These are phyloP conservation scores for Reinhardtius hippoglossoides DNA, from an alignment of 2,113 vertebrate species.

Conservation along the genomic window DNA sequence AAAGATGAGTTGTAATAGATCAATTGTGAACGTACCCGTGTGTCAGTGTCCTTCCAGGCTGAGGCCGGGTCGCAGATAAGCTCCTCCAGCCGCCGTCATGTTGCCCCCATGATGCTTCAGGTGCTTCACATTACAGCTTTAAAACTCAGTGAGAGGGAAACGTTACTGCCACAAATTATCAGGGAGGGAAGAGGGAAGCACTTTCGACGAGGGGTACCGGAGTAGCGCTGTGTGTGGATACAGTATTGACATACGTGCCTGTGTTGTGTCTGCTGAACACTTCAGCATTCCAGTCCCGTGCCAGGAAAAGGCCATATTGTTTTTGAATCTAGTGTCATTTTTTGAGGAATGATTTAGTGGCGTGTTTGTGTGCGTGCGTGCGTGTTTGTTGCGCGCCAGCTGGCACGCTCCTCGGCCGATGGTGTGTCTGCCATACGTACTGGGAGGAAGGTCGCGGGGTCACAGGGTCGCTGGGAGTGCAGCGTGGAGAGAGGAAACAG, in stretches of 20 bases:
- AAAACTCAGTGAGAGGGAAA: conserved; percentile 79
- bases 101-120: conserved; percentile 77
- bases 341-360: conserved; percentile 67
- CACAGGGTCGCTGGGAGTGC: conserved; percentile 77
- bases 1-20: background rate
- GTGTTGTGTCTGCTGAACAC: conserved; percentile 79
- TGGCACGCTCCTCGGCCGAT: conserved; percentile 63
- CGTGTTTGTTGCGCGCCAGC: conserved; percentile 51
- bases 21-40: conserved; percentile 24
- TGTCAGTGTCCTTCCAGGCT: conserved; percentile 3
- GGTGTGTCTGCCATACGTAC: conserved; percentile 73
- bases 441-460: conserved; percentile 69
- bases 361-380: conserved; percentile 33
- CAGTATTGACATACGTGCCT: conserved; percentile 77
- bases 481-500: conserved; percentile 80
- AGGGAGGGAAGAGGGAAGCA: conserved; percentile 26
- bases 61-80: background rate
- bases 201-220: conserved; percentile 19
- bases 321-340: conserved; percentile 78
- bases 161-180: conserved; percentile 81
- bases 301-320: conserved; percentile 80
- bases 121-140: conserved; percentile 80
- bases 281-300: conserved; percentile 75
- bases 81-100: conserved; percentile 57
- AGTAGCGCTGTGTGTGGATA: conserved; percentile 65